A percentile compares a stretch with the other conserved stretches of the same genome.
phyloP scores from a whole-genome alignment of 2,113 vertebrate genomes.

The Odontophorus gujanensis region DNA sequence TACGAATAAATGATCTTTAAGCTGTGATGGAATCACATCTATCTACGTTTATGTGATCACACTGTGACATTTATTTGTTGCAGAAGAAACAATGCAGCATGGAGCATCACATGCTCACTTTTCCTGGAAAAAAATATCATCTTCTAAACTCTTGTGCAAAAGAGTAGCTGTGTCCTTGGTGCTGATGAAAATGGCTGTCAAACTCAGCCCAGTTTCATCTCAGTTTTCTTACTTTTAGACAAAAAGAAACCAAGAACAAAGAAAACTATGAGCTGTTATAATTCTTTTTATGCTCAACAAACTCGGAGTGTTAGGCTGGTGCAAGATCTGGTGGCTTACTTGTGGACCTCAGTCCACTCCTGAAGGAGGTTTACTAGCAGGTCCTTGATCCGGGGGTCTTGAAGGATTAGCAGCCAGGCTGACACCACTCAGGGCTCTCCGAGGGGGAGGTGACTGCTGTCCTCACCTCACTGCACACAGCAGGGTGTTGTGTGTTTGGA shows the following conservation, averaged over 20 bases:
- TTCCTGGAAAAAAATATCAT: not conserved
- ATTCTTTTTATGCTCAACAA: not conserved
- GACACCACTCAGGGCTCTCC: not conserved
- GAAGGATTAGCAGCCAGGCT: not conserved
- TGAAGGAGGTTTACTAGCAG: not conserved
- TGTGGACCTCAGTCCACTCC: not conserved
- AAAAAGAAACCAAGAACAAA: not conserved
- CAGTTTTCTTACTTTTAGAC: not conserved
- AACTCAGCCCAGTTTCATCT: not conserved
- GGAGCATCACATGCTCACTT: not conserved
- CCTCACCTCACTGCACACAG: not conserved
- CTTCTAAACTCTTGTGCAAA: not conserved
- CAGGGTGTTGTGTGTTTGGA: not conserved
- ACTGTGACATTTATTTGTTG: constrained; percentile 10
- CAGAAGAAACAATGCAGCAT: not conserved
- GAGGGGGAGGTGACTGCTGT: not conserved
- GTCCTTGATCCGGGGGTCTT: not conserved
- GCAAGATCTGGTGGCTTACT: not conserved
- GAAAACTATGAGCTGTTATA: not conserved
- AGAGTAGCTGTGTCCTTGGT: not conserved
- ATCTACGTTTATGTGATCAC: constrained; percentile 10
- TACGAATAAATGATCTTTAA: constrained; percentile 64
- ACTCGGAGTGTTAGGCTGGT: not conserved
- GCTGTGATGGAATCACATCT: constrained; percentile 38
- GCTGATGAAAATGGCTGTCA: not conserved